Evolutionary conservation across 2,797 vertebrate species (phyloP), one percentile per base, ranked within the genome.

Genomic region (Spatula versicolor): DNA sequence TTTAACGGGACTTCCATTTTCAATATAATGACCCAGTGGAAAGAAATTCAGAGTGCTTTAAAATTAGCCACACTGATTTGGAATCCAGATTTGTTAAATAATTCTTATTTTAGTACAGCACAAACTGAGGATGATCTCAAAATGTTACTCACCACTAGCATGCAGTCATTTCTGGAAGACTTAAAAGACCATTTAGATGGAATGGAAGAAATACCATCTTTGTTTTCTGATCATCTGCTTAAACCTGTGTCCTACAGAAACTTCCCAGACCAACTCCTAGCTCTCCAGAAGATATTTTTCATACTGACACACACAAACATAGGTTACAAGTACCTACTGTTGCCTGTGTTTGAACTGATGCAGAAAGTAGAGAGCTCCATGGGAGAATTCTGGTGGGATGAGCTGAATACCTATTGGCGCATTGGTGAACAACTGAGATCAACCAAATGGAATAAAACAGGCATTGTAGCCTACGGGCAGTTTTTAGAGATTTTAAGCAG

Each of bases 321-420:
- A 54, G 94, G 93, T 39, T 95, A 92, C n/a, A 73, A 80, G n/a
- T 97, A 96, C 75, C 14, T 96, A 1, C 31, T 97, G 59, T 64
- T 93, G 64, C 95, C 81, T 23, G 54, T 96, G 12, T 95, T 95
- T 68, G 83, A 96, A 46, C n/a, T 97, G 84, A 97, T 96, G 96
- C 54, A 15, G 35, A 67, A 77, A 7, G 90, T 96, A 3, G 93
- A 97, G 88, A 94, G 90, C 78, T 96, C 80, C 50, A 9, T 94
- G 82, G 77, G 83, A 31, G 84, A 93, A 72, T 56, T 73, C 46
- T 78, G 74, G 84, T 97, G 96, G 97, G 72, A 95, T 54, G 92
- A 97, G 41, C 3, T 97, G 52, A 96, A 97, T 1, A 1, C 35
- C 28, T 94, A 87, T 11, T 97, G 96, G 97, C 88, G 45, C 46